Base-by-base conservation (phyloP, 1,140 invertebrate genomes). In the Leptoteleia sp. region DNA sequence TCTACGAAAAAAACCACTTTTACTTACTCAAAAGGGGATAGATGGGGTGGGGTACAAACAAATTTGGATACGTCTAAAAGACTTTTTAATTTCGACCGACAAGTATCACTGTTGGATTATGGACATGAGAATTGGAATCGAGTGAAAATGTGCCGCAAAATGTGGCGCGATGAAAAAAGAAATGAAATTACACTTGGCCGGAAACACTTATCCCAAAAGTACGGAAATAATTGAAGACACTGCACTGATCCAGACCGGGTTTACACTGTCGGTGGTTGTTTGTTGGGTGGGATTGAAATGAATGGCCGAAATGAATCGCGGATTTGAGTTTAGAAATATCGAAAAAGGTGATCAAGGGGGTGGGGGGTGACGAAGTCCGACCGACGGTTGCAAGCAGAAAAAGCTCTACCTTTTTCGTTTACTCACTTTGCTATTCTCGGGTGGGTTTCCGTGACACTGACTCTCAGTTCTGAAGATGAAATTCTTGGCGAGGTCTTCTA, bases 401-500 rank as follows among this genome's bases (percentile, higher is more conserved):
- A 40, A 47, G 42, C 25, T 17, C 38, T 52, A 12, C n/a, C 54
- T 50, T 17, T 61, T 65, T 79, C 61, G 57, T 52, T 72, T 88
- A 88, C 86, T 88, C 82, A 88, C 87, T 85, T 85, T 27, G 70
- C 70, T 83, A 85, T 72, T 83, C 84, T 71, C 79, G 76, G 76
- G 82, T 83, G 70, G 80, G 81, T 76, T 85, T 83, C 85, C 84
- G 82, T 88, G 85, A 88, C 87, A 89, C 86, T 88, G 86, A 88
- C 83, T 88, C 80, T 87, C 76, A 83, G 85, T 84, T 89, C 87
- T 89, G 87, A 87, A 89, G 87, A 88, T 87, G 84, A 87, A 87
- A 89, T 88, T 87, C 84, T 79, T 72, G 16, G 84, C 75, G 86
- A 57, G 81, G 87, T 88, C 86, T 86, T 85, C 87, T 88, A 87